Conservation (phyloP, 2,113 vertebrate species). For the Ahaetulla prasina region DNA sequence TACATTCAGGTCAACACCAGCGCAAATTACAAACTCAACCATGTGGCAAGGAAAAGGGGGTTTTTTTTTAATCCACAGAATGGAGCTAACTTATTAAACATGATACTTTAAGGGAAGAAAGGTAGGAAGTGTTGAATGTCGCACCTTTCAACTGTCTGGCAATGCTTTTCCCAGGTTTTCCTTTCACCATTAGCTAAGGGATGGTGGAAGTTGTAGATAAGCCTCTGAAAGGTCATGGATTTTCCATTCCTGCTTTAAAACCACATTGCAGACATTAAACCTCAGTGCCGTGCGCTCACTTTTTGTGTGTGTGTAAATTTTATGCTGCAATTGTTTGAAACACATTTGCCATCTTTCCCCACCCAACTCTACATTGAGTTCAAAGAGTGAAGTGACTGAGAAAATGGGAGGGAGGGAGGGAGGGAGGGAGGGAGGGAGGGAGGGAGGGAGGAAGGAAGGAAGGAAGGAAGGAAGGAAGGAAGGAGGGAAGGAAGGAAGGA, state of each 20-base stretch:
- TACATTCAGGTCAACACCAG: neutral
- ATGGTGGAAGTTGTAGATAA: neutral
- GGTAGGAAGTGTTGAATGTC: neutral
- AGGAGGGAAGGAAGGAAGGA: too few species aligned
- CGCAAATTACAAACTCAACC: neutral
- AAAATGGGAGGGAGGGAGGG: rapidly evolving
- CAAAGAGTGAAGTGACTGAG: neutral
- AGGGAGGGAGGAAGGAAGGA: neutral
- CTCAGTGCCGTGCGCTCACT: rapidly evolving
- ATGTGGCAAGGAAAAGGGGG: neutral
- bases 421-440: rapidly evolving
- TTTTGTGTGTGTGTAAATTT: neutral
- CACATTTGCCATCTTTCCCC: neutral
- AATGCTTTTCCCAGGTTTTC: neutral
- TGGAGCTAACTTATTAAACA: neutral
- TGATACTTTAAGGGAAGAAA: neutral
- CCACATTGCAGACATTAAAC: neutral
- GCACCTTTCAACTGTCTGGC: neutral
- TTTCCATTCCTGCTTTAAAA: neutral
- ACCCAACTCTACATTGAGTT: neutral
- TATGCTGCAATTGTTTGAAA: neutral
- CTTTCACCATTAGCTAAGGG: neutral
- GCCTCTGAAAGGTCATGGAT: neutral
- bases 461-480: too few species aligned
- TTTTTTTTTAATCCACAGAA: neutral